Evolutionary conservation across 1,140 invertebrate genomes (phyloP).

Genomic region (Pygmarrhopalites habei): DNA sequence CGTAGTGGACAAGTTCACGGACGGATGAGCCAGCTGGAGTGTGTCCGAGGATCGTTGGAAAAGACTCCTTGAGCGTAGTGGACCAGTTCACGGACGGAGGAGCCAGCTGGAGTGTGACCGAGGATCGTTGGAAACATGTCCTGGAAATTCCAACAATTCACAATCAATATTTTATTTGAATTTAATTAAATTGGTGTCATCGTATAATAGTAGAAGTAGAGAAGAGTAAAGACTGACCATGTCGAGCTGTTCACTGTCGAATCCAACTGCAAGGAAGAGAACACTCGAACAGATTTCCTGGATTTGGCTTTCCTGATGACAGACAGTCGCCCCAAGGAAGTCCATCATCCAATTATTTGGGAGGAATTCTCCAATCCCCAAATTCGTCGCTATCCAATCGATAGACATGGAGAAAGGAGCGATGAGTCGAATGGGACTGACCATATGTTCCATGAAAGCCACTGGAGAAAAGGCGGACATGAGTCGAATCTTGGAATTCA

Average conservation of each 20-base stretch:
- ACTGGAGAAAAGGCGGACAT: slow-evolving; percentile 57
- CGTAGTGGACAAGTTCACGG: slow-evolving; percentile 68
- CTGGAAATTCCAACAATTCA: no score
- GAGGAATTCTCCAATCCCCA: background rate
- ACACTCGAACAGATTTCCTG: background rate
- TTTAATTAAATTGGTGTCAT: no score
- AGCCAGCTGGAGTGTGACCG: slow-evolving; percentile 72
- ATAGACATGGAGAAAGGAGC: slow-evolving; percentile 10
- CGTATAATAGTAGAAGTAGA: no score
- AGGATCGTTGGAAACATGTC: slow-evolving; percentile 27
- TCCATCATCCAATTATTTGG: background rate
- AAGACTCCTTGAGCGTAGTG: slow-evolving; percentile 65
- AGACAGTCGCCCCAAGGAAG: background rate
- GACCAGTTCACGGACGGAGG: slow-evolving; percentile 67
- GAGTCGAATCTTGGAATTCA: slow-evolving; percentile 37
- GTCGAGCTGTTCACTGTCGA: background rate
- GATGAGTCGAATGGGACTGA: slow-evolving; percentile 10
- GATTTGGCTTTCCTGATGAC: background rate
- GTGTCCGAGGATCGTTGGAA: slow-evolving; percentile 50
- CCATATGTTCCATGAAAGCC: slow-evolving; percentile 3
- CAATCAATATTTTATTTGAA: no score
- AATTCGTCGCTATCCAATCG: background rate
- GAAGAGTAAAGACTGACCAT: no score
- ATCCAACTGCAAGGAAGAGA: background rate
- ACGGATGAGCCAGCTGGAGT: slow-evolving; percentile 74